A percentile compares a stretch with the other conserved stretches of the same genome.
These are phyloP conservation scores for Cotesia vestalis DNA, from an alignment of 1,140 invertebrate species.

Conservation along the genomic window DNA sequence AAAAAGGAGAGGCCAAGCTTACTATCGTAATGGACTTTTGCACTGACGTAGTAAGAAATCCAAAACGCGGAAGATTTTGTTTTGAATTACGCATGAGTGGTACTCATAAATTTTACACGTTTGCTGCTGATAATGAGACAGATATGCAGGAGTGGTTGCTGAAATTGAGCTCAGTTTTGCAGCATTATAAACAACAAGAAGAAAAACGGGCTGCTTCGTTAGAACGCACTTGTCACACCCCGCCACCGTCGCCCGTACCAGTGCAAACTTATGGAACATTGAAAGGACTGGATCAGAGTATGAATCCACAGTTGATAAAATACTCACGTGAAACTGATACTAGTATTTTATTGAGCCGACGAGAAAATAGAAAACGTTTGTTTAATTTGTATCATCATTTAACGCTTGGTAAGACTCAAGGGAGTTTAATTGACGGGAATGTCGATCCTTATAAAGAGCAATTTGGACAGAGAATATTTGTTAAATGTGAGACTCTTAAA, in stretches of 20 bases:
- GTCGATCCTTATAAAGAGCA: constrained; percentile 81
- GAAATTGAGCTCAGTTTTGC: constrained; percentile 78
- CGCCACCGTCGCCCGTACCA: constrained; percentile 68
- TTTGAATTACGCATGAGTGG: constrained; percentile 89
- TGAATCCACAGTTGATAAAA: constrained; percentile 89
- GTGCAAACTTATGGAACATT: constrained; percentile 75
- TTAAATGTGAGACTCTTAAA: constrained; percentile 83
- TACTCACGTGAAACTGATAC: constrained; percentile 90
- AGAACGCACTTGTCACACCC: constrained; percentile 69
- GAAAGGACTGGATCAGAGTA: constrained; percentile 86
- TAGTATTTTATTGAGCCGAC: constrained; percentile 80
- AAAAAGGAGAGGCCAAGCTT: constrained; percentile 87
- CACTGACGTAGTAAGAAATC: constrained; percentile 85
- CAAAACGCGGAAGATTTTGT: constrained; percentile 84
- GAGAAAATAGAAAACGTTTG: constrained; percentile 77
- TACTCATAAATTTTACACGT: constrained; percentile 81
- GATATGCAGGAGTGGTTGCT: constrained; percentile 87
- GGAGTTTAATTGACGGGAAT: constrained; percentile 55
- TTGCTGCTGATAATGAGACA: constrained; percentile 86
- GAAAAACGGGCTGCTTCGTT: constrained; percentile 73
- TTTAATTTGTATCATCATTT: constrained; percentile 75
- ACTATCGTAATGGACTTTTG: constrained; percentile 95
- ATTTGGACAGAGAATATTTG: constrained; percentile 84
- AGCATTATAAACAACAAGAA: constrained; percentile 78
- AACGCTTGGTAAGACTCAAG: constrained; percentile 61